phyloP scores from a whole-genome alignment of 2,888 invertebrate genomes.

The Parelbella ahira region DNA sequence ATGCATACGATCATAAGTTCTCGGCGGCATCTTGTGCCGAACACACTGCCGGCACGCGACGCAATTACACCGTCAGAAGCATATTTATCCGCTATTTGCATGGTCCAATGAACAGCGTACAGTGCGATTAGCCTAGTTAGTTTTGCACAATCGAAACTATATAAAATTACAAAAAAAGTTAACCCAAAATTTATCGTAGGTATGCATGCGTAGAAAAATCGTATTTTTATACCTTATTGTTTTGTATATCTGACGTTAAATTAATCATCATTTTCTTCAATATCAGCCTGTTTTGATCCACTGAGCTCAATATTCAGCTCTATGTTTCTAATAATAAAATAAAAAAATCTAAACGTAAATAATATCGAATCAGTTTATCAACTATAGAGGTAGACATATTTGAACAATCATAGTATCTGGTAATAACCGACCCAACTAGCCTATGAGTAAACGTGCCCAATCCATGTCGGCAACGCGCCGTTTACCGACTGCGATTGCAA shows the following conservation, averaged over 20 bases:
- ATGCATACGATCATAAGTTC: slow-evolving; percentile 22
- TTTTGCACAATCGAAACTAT: slow-evolving; percentile 10
- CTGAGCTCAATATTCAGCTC: no score
- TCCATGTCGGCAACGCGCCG: slow-evolving; percentile 6
- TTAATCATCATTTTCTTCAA: no score
- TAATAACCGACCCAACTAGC: slow-evolving; percentile 6
- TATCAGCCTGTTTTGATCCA: no score
- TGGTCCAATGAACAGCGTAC: slow-evolving; percentile 17
- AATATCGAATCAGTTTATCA: no score
- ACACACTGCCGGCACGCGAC: slow-evolving; percentile 18
- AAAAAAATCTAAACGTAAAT: no score
- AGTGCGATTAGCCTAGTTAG: slow-evolving; percentile 18
- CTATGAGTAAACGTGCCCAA: slow-evolving; percentile 2
- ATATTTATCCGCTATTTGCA: slow-evolving; percentile 16
- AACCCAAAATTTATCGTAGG: no score
- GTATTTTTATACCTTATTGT: no score
- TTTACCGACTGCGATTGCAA: slow-evolving; percentile 2
- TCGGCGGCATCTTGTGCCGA: slow-evolving; percentile 23
- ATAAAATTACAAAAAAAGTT: no score
- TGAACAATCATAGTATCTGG: not conserved
- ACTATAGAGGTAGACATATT: no score
- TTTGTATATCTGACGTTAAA: no score
- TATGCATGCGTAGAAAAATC: no score
- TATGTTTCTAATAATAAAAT: no score
- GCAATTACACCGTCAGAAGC: slow-evolving; percentile 18